Evolutionary conservation across 2,113 vertebrate genomes (phyloP).

Genomic region (Carassius auratus): DNA sequence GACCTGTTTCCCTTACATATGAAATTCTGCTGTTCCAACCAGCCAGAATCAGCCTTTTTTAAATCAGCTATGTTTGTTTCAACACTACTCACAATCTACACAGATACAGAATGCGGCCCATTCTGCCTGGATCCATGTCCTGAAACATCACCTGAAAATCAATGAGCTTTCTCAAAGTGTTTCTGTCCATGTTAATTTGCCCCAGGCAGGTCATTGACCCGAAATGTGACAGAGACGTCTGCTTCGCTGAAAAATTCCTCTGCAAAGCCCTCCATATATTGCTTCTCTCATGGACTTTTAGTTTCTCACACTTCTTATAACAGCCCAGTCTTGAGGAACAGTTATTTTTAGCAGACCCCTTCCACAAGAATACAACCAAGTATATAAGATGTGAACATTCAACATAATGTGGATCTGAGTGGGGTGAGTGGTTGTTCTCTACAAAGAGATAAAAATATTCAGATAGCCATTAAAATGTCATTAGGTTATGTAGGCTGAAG

Average conservation of each 20-base stretch:
- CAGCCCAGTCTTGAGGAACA: not conserved
- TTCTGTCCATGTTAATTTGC: slow-evolving; percentile 36
- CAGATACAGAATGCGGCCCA: slow-evolving; percentile 26
- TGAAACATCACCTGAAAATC: slow-evolving; percentile 57
- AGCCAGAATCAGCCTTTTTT: not conserved
- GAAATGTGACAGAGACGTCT: slow-evolving; percentile 37
- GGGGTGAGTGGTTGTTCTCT: too few relatives aligned
- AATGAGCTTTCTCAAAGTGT: slow-evolving; percentile 43
- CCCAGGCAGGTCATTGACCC: slow-evolving; percentile 8
- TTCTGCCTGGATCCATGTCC: slow-evolving; percentile 53
- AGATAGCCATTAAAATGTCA: slow-evolving; percentile 48
- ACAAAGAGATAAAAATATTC: slow-evolving; percentile 13
- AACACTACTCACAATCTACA: slow-evolving; percentile 25
- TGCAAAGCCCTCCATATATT: not conserved
- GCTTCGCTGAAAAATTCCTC: slow-evolving; percentile 25
- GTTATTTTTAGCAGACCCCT: not conserved
- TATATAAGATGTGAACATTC: not conserved
- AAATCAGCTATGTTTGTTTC: slow-evolving; percentile 12
- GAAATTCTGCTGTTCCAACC: not conserved
- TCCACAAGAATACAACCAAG: not conserved
- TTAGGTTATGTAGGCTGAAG: slow-evolving; percentile 38
- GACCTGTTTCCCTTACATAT: too few relatives aligned
- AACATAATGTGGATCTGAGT: not conserved
- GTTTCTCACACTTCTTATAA: not conserved
- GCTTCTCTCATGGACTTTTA: not conserved